Evolutionary conservation across 2,113 vertebrate genomes (phyloP).

Genomic region (Aspiorhynchus laticeps): DNA sequence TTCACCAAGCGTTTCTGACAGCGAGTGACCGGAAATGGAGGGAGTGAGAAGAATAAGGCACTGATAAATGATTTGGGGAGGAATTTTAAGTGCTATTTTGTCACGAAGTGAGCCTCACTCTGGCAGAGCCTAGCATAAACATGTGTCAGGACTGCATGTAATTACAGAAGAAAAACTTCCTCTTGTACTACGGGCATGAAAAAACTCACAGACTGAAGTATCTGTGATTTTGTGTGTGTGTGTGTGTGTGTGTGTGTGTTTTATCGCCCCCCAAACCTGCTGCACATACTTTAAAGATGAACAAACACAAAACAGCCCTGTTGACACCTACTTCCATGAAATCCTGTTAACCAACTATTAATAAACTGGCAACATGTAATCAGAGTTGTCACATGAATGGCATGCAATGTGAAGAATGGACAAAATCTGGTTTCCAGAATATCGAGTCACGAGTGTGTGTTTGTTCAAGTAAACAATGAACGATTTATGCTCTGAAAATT

Average conservation of each 20-base stretch:
- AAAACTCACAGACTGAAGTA: constrained; percentile 62
- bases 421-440: constrained; percentile 49
- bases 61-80: constrained; percentile 73
- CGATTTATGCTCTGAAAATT: constrained; percentile 27
- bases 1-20: constrained; percentile 64
- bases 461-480: constrained; percentile 17
- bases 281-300: constrained; percentile 41
- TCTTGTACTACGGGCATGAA: constrained; percentile 68
- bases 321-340: constrained; percentile 18
- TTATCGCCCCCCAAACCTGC: constrained; percentile 45
- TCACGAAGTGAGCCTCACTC: constrained; percentile 73
- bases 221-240: constrained; percentile 59
- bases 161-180: constrained; percentile 81
- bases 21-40: constrained; percentile 64
- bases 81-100: constrained; percentile 76
- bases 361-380: constrained; percentile 34
- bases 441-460: constrained; percentile 6
- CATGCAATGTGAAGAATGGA: constrained; percentile 25
- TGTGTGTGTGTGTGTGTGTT: constrained; percentile 16
- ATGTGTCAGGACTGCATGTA: constrained; percentile 77
- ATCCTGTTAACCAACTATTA: constrained; percentile 26
- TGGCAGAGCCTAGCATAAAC: constrained; percentile 75
- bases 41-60: constrained; percentile 63
- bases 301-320: not conserved
- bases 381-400: constrained; percentile 33